Evolutionary conservation across 2,888 invertebrate genomes (phyloP), one percentile per base, ranked within the genome.

Genomic region (Melikaiella ostensackeni): DNA sequence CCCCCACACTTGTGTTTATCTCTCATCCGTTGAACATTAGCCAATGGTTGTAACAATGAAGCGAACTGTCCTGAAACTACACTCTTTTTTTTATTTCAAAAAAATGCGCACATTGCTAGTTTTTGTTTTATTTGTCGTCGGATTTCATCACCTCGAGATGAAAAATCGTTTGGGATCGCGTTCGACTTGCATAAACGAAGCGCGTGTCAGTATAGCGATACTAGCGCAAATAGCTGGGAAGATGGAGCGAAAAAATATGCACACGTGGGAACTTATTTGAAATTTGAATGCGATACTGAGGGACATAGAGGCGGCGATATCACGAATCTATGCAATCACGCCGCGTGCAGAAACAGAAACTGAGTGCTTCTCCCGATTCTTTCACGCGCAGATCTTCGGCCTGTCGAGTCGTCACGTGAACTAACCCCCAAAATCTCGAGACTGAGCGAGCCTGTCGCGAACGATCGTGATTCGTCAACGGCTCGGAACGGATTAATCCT

Each of bases 11-110:
- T 63, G 2, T n/a, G 42, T 46, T n/a, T 46, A 88, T 85, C 85
- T 88, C 87, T 88, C 87, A 82, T 83, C 84, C 80, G 86, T 85
- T 84, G 84, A 86, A 83, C 84, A 83, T 82, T 84, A 85, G 85
- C 84, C 84, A 86, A 85, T 85, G 82, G 85, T 84, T 85, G 82
- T 83, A 86, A 82, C 80, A 84, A 81, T 79, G 78, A 80, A 84
- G 79, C 78, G 81, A 78, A 81, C 79, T 75, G 73, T 61, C 75
- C 66, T 77, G 80, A 19, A 81, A 80, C 80, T 82, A 81, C 75
- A 77, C 73, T 78, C 75, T 75, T 73, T 55, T 73, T 50, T 46
- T 74, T 83, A 82, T 82, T 82, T 84, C 76, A 82, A 86, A 84
- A 82, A 84, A 84, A 80, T 82, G 77, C 80, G 84, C 84, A 85